Evolutionary conservation across 2,888 invertebrate species (phyloP).

Genomic region (Drosophila leonis): DNA sequence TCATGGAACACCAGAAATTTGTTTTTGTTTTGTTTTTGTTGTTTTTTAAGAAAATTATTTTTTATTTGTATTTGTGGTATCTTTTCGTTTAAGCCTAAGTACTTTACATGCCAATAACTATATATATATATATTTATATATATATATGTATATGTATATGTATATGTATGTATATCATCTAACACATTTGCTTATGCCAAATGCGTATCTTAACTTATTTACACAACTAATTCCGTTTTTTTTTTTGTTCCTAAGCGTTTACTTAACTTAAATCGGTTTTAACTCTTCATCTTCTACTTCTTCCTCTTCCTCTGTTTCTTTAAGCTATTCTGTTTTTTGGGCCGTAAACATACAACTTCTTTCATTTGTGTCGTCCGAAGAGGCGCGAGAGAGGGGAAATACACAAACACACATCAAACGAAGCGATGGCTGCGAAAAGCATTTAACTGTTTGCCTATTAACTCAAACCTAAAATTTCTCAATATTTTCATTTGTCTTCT

Average conservation of each 20-base stretch:
- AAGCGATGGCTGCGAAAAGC: conserved; percentile 77
- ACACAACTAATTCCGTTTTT: conserved; percentile 69
- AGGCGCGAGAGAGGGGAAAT: conserved; percentile 16
- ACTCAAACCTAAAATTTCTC: conserved; percentile 50
- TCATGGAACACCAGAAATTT: conserved; percentile 45
- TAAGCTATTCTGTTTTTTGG: conserved; percentile 33
- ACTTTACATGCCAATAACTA: conserved; percentile 70
- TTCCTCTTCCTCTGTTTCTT: conserved; percentile 38
- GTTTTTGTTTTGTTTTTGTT: conserved; percentile 2
- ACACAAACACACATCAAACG: conserved; percentile 70
- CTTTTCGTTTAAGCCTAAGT: conserved; percentile 58
- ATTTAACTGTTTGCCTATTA: conserved; percentile 67
- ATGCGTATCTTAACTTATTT: conserved; percentile 71
- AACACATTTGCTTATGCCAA: conserved; percentile 50
- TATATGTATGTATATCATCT: conserved; percentile 64
- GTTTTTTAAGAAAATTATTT: conserved; percentile 50
- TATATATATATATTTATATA: conserved; percentile 13
- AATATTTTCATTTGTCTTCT: conserved; percentile 43
- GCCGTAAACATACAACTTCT: conserved; percentile 69
- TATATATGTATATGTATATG: conserved; percentile 49
- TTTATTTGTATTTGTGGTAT: conserved; percentile 64
- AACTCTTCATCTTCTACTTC: conserved; percentile 58
- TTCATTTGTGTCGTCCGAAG: conserved; percentile 50
- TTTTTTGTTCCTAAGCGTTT: conserved; percentile 41
- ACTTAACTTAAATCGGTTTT: conserved; percentile 66